These are phyloP conservation scores for Halcyon chelicuti DNA, from an alignment of 2,797 vertebrate genomes.

Conservation along the genomic window DNA sequence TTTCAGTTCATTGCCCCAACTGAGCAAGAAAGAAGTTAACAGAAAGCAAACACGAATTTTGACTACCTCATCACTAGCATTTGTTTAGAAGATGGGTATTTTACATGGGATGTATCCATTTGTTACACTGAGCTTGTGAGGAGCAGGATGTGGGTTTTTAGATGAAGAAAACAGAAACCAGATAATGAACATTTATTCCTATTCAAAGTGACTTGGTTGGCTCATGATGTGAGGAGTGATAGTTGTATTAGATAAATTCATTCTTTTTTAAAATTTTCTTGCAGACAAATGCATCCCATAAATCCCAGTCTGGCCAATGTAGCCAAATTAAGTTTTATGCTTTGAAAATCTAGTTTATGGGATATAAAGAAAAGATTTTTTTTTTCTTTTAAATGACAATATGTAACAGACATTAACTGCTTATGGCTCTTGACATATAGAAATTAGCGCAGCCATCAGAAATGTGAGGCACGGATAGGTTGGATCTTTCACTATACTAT, in stretches of 20 bases:
- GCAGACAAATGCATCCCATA: neutral
- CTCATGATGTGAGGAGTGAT: neutral
- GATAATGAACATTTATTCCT: neutral
- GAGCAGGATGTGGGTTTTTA: neutral
- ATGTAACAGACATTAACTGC: neutral
- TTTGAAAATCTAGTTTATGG: neutral
- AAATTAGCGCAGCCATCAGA: neutral
- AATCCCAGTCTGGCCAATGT: neutral
- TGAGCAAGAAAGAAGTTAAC: neutral
- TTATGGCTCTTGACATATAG: rapidly evolving
- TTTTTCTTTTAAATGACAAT: neutral
- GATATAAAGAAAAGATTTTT: neutral
- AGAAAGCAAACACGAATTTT: neutral
- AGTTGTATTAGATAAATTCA: neutral
- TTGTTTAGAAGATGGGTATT: neutral
- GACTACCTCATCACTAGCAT: rapidly evolving
- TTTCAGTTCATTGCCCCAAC: neutral
- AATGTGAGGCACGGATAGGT: neutral
- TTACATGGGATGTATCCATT: neutral
- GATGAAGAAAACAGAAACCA: neutral
- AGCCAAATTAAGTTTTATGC: neutral
- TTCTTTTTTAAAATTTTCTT: neutral
- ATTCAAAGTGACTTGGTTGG: neutral
- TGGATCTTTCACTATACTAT: neutral
- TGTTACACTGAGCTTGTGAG: neutral